These are phyloP conservation scores for Eclectus roratus DNA, from an alignment of 2,113 vertebrate species.

Conservation along the genomic window DNA sequence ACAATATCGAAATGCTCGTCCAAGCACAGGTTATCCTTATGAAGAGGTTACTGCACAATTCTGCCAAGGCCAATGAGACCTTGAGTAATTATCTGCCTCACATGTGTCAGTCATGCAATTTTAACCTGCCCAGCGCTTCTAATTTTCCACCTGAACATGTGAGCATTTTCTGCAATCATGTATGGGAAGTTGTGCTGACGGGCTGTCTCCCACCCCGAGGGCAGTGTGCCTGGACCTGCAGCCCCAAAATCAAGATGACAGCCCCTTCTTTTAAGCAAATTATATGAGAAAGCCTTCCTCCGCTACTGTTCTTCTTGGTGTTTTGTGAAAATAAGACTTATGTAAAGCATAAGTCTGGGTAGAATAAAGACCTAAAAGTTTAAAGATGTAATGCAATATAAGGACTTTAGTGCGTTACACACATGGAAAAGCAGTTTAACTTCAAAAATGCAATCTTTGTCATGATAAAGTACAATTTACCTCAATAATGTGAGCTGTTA, in stretches of 20 bases:
- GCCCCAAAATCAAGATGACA: neutral
- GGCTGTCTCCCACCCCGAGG: neutral
- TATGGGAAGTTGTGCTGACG: neutral
- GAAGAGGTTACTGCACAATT: constrained; percentile 26
- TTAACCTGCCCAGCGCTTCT: constrained; percentile 21
- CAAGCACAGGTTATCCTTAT: neutral
- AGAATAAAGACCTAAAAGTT: constrained; percentile 46
- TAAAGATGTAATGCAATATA: constrained; percentile 51
- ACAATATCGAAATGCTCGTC: neutral
- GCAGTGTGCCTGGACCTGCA: neutral
- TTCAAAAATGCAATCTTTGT: constrained; percentile 72
- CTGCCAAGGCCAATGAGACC: constrained; percentile 61
- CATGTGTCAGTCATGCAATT: constrained; percentile 49
- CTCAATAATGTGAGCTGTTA: constrained; percentile 76
- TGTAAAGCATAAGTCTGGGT: neutral
- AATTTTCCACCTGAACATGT: constrained; percentile 27
- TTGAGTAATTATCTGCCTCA: constrained; percentile 48
- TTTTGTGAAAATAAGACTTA: constrained; percentile 9
- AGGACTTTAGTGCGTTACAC: constrained; percentile 44
- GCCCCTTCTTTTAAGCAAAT: constrained; percentile 34
- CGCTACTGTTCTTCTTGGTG: neutral
- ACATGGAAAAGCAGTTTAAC: constrained; percentile 65
- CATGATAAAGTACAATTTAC: constrained; percentile 78
- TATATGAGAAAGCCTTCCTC: neutral
- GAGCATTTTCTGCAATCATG: neutral